These are phyloP conservation scores for Rotaria magnacalcarata DNA, from an alignment of 2,888 invertebrate species.

Conservation along the genomic window DNA sequence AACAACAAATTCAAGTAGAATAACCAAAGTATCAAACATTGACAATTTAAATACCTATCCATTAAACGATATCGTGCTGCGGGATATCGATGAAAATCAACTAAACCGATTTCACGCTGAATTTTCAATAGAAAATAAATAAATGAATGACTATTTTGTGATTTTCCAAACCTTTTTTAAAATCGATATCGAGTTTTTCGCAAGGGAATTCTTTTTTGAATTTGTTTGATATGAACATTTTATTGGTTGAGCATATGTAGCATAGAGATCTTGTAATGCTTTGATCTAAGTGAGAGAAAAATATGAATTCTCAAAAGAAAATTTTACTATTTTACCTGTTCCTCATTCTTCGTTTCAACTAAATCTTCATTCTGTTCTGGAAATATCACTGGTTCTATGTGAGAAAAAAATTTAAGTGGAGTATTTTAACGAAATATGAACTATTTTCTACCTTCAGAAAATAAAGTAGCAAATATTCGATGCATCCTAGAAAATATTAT, in stretches of 20 bases:
- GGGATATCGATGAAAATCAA: neutral
- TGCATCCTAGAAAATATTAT: neutral
- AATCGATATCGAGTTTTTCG: neutral
- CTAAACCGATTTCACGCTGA: neutral
- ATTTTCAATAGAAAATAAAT: neutral
- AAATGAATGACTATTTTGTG: too few species aligned
- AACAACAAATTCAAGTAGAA: neutral
- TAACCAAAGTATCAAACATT: neutral
- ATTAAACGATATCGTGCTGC: neutral
- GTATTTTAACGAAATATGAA: too few species aligned
- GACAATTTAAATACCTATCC: neutral
- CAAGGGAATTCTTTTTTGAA: neutral
- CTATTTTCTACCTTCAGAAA: neutral
- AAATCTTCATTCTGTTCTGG: too few species aligned
- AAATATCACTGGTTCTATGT: neutral
- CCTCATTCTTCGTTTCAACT: neutral
- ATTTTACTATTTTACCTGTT: neutral
- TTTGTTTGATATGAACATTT: neutral
- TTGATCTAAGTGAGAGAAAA: neutral
- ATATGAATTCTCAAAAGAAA: neutral
- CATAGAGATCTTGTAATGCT: slow-evolving; percentile 8
- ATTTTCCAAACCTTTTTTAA: neutral
- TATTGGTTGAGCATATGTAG: neutral
- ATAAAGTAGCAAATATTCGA: neutral
- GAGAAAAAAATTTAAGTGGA: neutral